Base-by-base conservation (phyloP, 2,797 vertebrate species). In the Rhabdophis nuchalis region DNA sequence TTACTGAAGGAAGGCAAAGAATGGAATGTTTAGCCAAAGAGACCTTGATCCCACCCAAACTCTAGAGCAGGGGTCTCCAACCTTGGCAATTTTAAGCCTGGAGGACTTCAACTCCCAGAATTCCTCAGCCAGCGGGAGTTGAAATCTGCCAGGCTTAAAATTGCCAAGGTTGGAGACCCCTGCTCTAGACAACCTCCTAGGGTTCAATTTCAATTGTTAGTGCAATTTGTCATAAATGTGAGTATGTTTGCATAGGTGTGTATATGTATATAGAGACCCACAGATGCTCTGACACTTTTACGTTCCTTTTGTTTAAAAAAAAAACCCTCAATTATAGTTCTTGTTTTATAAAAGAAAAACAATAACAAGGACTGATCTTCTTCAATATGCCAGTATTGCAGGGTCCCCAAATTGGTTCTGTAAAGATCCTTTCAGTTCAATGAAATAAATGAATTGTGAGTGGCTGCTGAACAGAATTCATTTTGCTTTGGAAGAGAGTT, bases 1-100 rank as follows among this genome's bases (percentile, higher is more conserved):
- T 98, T 98, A 98, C 98, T 93, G 98, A 99, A 93, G 98, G 98
- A 72, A 98, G 98, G 95, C 98, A 98, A 98, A 23, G 46, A 96
- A 92, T 89, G 91, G 91, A 10, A 18, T 41, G 2, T 58, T 57
- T 68, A 53, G 6, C 53, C 32, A 91, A 86, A 93, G 94, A 61
- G 60, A 58, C 57, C 77, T 92, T 91, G 88, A 85, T 57, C 16
- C 7, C 92, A 85, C 90, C 52, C 89, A 77, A 88, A 87, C 11
- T 10, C 18, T 36, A 29, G 60, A 11, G 3, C 60, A 12, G 27
- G 60, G 27, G 27, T 61, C 27, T 61, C 60, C 58, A 60, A 60
- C 25, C 10, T 61, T 61, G 60, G 60, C 25, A 29, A 29, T 27
- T 29, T 61, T 61, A 61, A 61, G 3, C 58, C 9, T 27, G 25